Conservation (phyloP, 2,113 vertebrate species). For the Aleadryas rufinucha region DNA sequence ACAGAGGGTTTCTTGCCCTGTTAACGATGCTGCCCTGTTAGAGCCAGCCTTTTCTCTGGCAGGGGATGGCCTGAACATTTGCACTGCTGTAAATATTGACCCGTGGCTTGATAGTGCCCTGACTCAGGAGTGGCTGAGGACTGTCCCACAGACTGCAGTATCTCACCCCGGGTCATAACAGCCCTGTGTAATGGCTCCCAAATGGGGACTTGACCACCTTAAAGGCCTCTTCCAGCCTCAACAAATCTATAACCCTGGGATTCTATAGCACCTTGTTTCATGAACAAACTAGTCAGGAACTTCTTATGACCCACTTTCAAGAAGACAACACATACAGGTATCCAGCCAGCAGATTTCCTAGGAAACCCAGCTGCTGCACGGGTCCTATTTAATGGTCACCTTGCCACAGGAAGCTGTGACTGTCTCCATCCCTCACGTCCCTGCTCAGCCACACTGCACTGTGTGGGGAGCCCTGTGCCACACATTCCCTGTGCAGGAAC, state of each 20-base stretch:
- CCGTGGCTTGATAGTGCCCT: background rate
- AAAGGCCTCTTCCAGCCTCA: background rate
- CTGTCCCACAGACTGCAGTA: background rate
- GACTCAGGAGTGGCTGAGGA: background rate
- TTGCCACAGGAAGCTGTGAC: background rate
- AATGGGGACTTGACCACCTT: background rate
- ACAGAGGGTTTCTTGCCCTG: background rate
- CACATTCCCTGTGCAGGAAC: accelerated
- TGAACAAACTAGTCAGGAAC: background rate
- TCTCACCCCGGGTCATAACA: background rate
- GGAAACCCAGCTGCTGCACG: background rate
- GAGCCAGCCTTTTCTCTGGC: background rate
- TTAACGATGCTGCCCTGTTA: accelerated
- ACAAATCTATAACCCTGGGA: accelerated
- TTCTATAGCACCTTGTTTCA: background rate
- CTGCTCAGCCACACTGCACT: accelerated
- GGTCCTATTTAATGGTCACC: background rate
- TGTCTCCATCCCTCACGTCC: background rate
- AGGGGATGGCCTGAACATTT: background rate
- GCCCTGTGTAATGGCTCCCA: background rate
- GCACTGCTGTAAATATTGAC: background rate
- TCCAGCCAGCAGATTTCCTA: background rate
- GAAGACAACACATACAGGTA: background rate
- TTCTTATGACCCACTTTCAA: accelerated
- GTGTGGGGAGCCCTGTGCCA: background rate